Evolutionary conservation across 2,797 vertebrate species (phyloP).

Genomic region (Pangasius larnaudii): DNA sequence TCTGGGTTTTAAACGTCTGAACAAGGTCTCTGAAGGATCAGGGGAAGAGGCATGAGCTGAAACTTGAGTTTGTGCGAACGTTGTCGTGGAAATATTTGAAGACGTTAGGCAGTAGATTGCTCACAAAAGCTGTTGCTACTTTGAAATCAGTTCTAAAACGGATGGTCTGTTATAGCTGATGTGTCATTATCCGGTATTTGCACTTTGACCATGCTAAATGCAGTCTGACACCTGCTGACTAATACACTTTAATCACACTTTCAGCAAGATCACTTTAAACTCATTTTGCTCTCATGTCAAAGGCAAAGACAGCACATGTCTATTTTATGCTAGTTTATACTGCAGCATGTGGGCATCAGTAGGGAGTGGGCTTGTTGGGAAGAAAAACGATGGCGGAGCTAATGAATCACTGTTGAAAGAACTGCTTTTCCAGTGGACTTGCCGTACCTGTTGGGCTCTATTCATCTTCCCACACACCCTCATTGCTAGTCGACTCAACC

Average conservation of each 20-base stretch:
- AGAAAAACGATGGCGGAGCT: neutral
- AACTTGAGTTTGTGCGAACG: neutral
- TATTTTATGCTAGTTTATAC: slow-evolving; percentile 14
- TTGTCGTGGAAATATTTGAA: neutral
- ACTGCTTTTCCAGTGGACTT: slow-evolving; percentile 24
- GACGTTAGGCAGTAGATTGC: neutral
- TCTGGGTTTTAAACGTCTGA: slow-evolving; percentile 5
- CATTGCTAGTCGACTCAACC: slow-evolving; percentile 24
- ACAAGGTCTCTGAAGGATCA: neutral
- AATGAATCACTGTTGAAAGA: slow-evolving; percentile 53
- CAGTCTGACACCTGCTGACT: slow-evolving; percentile 9
- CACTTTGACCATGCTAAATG: neutral
- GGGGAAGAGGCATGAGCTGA: neutral
- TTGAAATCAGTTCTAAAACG: neutral
- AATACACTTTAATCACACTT: neutral
- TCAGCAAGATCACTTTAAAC: slow-evolving; percentile 13
- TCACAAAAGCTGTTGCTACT: neutral
- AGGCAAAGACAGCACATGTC: neutral
- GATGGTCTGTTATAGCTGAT: too few relatives aligned
- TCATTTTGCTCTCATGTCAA: slow-evolving; percentile 14
- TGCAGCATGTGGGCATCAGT: slow-evolving; percentile 29
- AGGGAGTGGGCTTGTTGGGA: slow-evolving; percentile 5
- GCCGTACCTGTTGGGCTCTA: slow-evolving; percentile 33
- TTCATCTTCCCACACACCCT: slow-evolving; percentile 42
- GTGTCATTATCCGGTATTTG: neutral